Evolutionary conservation across 2,797 vertebrate species (phyloP).

Genomic region (Gorsachius magnificus): DNA sequence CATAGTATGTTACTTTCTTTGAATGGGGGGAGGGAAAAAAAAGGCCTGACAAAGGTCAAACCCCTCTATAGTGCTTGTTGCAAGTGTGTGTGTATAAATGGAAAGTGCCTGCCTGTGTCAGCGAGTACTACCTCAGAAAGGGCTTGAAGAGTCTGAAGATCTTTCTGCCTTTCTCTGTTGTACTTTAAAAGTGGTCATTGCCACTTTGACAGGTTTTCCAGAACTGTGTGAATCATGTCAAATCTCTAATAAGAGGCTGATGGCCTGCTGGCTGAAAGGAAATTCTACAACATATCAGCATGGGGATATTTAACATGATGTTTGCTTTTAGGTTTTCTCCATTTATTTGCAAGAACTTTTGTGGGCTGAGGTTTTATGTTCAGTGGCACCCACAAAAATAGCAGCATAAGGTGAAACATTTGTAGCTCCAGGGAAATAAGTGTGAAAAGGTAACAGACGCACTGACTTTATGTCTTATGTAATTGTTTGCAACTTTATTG

Average conservation of each 20-base stretch:
- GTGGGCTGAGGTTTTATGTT: not conserved
- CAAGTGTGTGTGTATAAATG: not conserved
- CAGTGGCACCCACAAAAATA: not conserved
- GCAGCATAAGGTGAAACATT: not conserved
- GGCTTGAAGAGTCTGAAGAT: conserved; percentile 1
- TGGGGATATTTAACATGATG: not conserved
- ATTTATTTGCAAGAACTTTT: not conserved
- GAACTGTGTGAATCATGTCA: not conserved
- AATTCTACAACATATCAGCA: not conserved
- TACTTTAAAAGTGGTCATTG: not conserved
- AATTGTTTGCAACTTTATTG: not conserved
- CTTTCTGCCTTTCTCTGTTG: conserved; percentile 8
- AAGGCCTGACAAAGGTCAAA: not conserved
- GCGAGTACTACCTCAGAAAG: not conserved
- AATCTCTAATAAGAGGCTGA: conserved; percentile 4
- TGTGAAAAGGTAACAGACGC: not conserved
- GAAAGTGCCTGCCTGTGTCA: not conserved
- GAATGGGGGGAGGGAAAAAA: not conserved
- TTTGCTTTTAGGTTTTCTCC: not conserved
- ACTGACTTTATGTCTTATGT: not conserved
- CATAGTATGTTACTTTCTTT: not conserved
- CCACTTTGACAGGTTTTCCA: not conserved
- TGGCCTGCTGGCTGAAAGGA: not conserved
- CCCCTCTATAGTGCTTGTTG: not conserved
- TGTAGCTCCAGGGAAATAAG: not conserved